These are phyloP conservation scores for Pardalotus punctatus DNA, from an alignment of 2,113 vertebrate species.

Conservation along the genomic window DNA sequence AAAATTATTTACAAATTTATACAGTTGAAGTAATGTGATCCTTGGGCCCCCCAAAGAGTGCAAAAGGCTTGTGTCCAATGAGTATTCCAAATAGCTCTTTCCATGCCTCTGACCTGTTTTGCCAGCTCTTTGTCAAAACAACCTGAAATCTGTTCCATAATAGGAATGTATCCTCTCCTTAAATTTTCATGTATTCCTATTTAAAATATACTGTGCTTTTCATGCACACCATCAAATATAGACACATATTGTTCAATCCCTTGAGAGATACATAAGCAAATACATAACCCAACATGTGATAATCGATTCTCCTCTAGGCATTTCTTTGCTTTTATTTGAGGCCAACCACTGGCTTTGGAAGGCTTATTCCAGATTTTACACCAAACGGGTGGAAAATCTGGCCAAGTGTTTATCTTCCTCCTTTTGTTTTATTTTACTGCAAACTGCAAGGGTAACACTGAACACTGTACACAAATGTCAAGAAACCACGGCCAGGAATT, in stretches of 20 bases:
- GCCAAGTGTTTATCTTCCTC: not conserved
- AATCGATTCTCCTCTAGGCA: not conserved
- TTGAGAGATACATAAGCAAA: not conserved
- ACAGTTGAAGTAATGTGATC: not conserved
- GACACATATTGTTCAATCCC: not conserved
- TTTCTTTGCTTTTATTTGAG: not conserved
- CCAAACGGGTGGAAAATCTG: not conserved
- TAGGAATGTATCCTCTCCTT: not conserved
- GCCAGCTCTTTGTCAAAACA: not conserved
- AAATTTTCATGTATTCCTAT: not conserved
- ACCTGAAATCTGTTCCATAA: not conserved
- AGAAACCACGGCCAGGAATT: not conserved
- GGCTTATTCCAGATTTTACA: constrained; percentile 12
- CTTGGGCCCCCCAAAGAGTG: not conserved
- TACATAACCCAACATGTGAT: not conserved
- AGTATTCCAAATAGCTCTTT: not conserved
- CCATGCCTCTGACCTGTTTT: not conserved
- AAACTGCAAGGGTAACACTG: not conserved
- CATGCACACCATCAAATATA: not conserved
- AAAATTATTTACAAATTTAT: not conserved
- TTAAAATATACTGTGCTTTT: not conserved
- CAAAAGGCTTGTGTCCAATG: not conserved
- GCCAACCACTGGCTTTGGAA: not conserved
- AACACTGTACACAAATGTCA: not conserved
- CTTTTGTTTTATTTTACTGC: not conserved